These are phyloP conservation scores for Delia radicum DNA, from an alignment of 1,140 invertebrate species.

Conservation along the genomic window DNA sequence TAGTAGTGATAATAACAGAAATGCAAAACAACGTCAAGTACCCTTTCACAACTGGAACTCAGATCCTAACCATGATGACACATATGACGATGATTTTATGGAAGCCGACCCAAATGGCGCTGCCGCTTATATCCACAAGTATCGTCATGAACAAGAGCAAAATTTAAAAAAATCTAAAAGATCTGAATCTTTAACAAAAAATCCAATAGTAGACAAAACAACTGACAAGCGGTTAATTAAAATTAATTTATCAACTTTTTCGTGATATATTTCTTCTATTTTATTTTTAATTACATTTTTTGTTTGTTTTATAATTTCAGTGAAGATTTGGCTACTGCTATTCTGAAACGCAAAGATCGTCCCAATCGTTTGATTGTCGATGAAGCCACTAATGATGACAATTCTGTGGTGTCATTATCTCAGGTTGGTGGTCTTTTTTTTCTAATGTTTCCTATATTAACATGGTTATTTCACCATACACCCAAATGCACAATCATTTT, in stretches of 20 bases:
- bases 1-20: no score
- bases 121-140: background rate
- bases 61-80: background rate
- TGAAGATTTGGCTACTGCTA: conserved; percentile 97
- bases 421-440: conserved; percentile 59
- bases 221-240: background rate
- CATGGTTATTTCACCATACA: no score
- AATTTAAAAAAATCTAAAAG: background rate
- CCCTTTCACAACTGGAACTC: background rate
- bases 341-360: conserved; percentile 94
- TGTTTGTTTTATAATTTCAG: conserved; percentile 32
- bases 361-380: conserved; percentile 98
- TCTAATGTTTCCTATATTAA: no score
- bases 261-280: background rate
- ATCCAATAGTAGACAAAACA: background rate
- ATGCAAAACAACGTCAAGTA: no score
- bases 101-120: background rate
- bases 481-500: no score
- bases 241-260: background rate
- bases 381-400: conserved; percentile 97
- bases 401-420: conserved; percentile 93
- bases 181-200: background rate
- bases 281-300: background rate
- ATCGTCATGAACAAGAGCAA: background rate
- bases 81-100: background rate